Evolutionary conservation across 1,140 invertebrate genomes (phyloP).

Genomic region (Neodiprion lecontei): DNA sequence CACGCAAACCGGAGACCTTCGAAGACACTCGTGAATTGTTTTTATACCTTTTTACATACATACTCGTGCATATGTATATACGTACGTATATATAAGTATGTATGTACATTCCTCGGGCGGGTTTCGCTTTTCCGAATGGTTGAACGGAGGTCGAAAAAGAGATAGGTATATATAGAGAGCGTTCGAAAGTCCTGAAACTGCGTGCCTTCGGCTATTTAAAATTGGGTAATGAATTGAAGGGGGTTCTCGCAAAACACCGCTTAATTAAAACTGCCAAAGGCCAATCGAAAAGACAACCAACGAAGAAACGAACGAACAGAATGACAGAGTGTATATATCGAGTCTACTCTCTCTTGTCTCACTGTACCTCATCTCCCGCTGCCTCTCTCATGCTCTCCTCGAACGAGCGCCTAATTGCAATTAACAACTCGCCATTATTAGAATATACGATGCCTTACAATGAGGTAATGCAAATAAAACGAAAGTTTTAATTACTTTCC

Average conservation of each 20-base stretch:
- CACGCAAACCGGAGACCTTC: no score
- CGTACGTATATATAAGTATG: conserved; percentile 14
- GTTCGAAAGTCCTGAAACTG: background rate
- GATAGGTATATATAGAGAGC: conserved; percentile 1
- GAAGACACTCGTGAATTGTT: no score
- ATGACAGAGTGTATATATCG: background rate
- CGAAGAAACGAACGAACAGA: background rate
- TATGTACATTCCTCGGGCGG: conserved; percentile 10
- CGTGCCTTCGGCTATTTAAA: conserved; percentile 10
- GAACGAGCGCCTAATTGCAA: conserved; percentile 57
- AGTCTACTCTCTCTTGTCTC: background rate
- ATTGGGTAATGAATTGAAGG: conserved; percentile 19
- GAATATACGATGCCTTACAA: conserved; percentile 60
- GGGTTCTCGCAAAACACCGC: conserved; percentile 10
- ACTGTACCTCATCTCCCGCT: background rate
- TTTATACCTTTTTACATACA: no score
- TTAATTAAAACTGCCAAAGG: conserved; percentile 18
- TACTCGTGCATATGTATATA: conserved; percentile 11
- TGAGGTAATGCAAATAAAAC: conserved; percentile 63
- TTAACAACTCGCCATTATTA: conserved; percentile 62
- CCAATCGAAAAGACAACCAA: conserved; percentile 13
- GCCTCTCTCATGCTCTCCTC: conserved; percentile 2
- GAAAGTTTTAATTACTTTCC: conserved; percentile 63
- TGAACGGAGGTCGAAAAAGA: background rate
- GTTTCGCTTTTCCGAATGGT: no score